phyloP scores from a whole-genome alignment of 2,113 vertebrate species.

The Arenaria interpres region DNA sequence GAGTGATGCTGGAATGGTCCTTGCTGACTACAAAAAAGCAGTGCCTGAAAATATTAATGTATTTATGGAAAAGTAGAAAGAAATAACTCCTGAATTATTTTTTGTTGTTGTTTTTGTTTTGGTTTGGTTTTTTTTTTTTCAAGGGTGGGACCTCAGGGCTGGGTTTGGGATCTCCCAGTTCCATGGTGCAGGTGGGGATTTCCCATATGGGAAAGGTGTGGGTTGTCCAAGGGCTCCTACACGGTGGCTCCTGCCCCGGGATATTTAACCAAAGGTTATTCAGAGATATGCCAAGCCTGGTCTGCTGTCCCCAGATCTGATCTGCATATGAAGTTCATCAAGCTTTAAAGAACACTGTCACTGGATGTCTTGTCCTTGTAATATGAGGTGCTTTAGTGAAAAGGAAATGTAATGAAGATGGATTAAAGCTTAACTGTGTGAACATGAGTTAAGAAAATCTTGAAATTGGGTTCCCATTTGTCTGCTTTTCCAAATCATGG shows the following conservation, averaged over 20 bases:
- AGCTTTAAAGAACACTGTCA: neutral
- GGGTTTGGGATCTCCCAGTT: neutral
- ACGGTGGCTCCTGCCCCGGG: neutral
- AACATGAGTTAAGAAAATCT: neutral
- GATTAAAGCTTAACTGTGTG: neutral
- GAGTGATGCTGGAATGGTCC: neutral
- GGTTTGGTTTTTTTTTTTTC: no score
- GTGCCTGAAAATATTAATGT: neutral
- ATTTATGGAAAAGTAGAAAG: neutral
- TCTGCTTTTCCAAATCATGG: neutral
- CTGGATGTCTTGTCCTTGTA: neutral
- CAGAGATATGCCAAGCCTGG: neutral
- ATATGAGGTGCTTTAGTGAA: neutral
- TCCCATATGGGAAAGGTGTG: neutral
- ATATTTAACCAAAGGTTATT: neutral
- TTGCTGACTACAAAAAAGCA: neutral
- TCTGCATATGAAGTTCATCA: neutral
- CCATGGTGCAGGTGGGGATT: fast-evolving
- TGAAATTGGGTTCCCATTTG: neutral
- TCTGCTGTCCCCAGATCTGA: neutral
- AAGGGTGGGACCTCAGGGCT: neutral
- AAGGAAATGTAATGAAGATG: neutral
- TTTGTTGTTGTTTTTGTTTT: no score
- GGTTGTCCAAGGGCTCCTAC: neutral
- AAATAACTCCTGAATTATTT: no score